Evolutionary conservation across 1,140 invertebrate genomes (phyloP).

Genomic region (Papilio xuthus): DNA sequence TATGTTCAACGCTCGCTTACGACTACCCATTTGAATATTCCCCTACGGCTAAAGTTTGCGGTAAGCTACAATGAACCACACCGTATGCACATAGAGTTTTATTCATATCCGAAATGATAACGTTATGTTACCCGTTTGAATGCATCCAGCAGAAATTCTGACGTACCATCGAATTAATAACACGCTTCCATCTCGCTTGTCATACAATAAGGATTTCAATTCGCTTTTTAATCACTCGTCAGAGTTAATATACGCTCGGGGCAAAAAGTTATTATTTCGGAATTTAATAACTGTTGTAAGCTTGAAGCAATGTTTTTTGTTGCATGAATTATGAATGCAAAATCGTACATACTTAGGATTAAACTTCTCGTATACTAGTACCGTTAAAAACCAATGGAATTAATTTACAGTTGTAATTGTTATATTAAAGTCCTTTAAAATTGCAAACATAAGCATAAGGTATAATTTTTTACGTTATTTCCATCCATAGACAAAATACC

Average conservation of each 20-base stretch:
- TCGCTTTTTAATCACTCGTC: constrained; percentile 59
- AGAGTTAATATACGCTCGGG: constrained; percentile 44
- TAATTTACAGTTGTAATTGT: background rate
- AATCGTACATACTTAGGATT: constrained; percentile 20
- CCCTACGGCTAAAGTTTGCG: constrained; percentile 53
- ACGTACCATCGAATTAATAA: constrained; percentile 64
- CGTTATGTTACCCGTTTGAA: constrained; percentile 53
- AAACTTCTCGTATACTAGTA: background rate
- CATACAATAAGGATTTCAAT: constrained; percentile 57
- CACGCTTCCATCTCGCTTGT: constrained; percentile 46
- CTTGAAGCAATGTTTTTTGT: constrained; percentile 41
- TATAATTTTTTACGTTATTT: too few species aligned
- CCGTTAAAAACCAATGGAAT: background rate
- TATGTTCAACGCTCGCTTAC: constrained; percentile 48
- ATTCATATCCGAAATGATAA: constrained; percentile 71
- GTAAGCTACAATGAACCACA: constrained; percentile 53
- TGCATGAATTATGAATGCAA: constrained; percentile 38
- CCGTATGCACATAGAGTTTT: constrained; percentile 60
- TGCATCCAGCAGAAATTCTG: constrained; percentile 55
- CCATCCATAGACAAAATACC: background rate
- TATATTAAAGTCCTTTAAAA: background rate
- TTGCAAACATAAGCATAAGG: background rate
- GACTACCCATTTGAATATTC: constrained; percentile 58
- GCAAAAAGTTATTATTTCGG: constrained; percentile 46
- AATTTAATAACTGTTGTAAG: constrained; percentile 42